Conservation (phyloP, 2,797 vertebrate species). For the Ataeniobius toweri region DNA sequence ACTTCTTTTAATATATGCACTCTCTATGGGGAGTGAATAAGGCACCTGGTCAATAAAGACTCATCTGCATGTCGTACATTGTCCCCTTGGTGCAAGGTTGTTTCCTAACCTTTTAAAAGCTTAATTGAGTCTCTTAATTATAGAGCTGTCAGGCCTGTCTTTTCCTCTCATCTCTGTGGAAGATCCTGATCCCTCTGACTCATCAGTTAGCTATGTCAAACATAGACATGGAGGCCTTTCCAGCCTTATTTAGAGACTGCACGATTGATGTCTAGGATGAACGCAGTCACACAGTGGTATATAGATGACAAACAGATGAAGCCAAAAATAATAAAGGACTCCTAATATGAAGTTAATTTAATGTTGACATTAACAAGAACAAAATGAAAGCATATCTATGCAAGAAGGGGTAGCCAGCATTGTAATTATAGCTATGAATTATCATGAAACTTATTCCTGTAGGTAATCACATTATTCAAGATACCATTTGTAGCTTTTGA, state of each 20-base stretch:
- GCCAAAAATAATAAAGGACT: conserved; percentile 19
- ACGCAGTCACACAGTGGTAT: conserved; percentile 41
- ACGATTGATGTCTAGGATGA: conserved; percentile 68
- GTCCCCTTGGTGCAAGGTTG: conserved; percentile 52
- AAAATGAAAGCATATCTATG: conserved; percentile 1
- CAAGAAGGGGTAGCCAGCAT: conserved; percentile 25
- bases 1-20: not conserved
- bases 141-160: conserved; percentile 78
- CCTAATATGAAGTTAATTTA: conserved; percentile 24
- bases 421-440: conserved; percentile 5
- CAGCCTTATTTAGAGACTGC: conserved; percentile 66
- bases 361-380: not conserved
- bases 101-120: conserved; percentile 78
- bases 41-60: conserved; percentile 42
- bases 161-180: conserved; percentile 79
- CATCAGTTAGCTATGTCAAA: conserved; percentile 76
- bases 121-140: conserved; percentile 86
- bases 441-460: not conserved
- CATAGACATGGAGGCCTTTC: conserved; percentile 65
- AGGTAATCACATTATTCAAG: conserved; percentile 10
- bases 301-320: conserved; percentile 38
- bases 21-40: not conserved
- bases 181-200: conserved; percentile 82
- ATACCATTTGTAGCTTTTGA: not conserved
- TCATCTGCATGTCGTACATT: conserved; percentile 37